Percentiles rank a stretch among this genome's conserved stretches.
phyloP scores from a whole-genome alignment of 2,113 vertebrate genomes.

The Festucalex cinctus region DNA sequence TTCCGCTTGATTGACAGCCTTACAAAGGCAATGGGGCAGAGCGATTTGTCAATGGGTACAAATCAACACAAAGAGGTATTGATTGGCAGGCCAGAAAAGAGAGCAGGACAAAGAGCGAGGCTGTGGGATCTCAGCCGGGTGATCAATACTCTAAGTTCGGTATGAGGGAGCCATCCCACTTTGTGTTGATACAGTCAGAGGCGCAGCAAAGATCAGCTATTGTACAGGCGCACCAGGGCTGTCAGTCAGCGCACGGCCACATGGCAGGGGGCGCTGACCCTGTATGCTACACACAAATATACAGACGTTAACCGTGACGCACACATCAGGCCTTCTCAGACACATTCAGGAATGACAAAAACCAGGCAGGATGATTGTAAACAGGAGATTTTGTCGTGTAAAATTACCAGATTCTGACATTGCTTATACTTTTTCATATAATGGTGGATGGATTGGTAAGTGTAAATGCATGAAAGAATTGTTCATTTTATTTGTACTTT shows the following conservation, averaged over 20 bases:
- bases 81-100: constrained; percentile 66
- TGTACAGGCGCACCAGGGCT: constrained; percentile 54
- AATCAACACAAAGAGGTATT: constrained; percentile 77
- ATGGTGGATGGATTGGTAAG: too few relatives aligned
- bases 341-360: not conserved
- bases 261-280: constrained; percentile 52
- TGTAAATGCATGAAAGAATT: not conserved
- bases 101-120: constrained; percentile 62
- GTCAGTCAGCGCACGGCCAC: constrained; percentile 62
- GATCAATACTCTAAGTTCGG: constrained; percentile 75
- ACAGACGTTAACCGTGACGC: constrained; percentile 8
- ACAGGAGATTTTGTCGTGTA: not conserved
- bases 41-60: constrained; percentile 75
- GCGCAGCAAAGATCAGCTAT: constrained; percentile 64
- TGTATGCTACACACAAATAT: constrained; percentile 27
- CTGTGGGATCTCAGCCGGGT: constrained; percentile 63
- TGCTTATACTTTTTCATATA: not conserved
- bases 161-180: constrained; percentile 66
- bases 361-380: not conserved
- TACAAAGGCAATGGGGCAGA: constrained; percentile 66
- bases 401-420: not conserved
- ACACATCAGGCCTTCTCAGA: constrained; percentile 15
- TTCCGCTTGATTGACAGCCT: constrained; percentile 69
- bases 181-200: constrained; percentile 72
- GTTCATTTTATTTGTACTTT: not conserved